Evolutionary conservation across 2,888 invertebrate species (phyloP).

Genomic region (Troilus luridus): DNA sequence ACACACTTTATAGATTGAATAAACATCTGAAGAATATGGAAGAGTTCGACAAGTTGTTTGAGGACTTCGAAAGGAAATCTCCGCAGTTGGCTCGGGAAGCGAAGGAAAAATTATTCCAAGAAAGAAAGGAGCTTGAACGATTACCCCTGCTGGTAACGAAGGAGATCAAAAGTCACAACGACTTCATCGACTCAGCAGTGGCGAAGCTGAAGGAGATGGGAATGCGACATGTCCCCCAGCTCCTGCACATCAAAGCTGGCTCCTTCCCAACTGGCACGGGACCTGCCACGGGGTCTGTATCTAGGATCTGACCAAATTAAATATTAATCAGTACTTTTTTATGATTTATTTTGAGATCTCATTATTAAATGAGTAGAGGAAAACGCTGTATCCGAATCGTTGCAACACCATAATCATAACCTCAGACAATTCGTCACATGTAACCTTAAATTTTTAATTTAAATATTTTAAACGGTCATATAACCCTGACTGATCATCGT

Average conservation of each 20-base stretch:
- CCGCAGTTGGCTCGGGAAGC: not conserved
- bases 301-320: not conserved
- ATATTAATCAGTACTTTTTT: not conserved
- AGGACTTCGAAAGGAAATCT: not conserved
- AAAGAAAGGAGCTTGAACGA: not conserved
- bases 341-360: not conserved
- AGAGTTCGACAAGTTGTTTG: not conserved
- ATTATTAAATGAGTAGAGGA: not conserved
- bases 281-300: not conserved
- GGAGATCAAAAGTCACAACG: slow-evolving; percentile 34
- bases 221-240: not conserved
- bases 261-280: not conserved
- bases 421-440: too few relatives aligned
- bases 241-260: not conserved
- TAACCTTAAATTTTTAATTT: too few relatives aligned
- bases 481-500: too few relatives aligned
- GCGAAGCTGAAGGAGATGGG: not conserved
- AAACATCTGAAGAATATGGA: not conserved
- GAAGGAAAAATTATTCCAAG: not conserved
- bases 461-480: too few relatives aligned
- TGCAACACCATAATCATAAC: too few relatives aligned
- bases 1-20: not conserved
- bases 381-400: too few relatives aligned
- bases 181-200: slow-evolving; percentile 9
- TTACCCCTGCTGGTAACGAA: not conserved